These are phyloP conservation scores for Charaxes varanes DNA, from an alignment of 1,140 invertebrate species.

Conservation along the genomic window DNA sequence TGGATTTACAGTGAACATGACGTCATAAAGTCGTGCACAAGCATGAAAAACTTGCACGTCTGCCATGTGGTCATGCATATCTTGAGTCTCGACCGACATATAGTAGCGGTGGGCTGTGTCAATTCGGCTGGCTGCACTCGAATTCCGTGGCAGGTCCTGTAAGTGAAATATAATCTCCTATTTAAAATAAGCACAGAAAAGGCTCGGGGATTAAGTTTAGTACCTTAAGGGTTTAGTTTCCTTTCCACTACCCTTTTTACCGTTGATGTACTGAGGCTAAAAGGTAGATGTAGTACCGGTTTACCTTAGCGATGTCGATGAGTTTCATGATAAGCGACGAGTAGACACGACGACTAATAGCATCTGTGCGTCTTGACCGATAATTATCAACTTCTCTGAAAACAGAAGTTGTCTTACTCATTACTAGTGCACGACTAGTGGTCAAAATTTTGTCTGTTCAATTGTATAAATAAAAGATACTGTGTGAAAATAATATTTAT, in stretches of 20 bases:
- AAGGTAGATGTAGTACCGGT: no score
- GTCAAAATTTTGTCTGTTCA: no score
- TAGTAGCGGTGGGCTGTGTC: constrained; percentile 53
- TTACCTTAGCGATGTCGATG: constrained; percentile 59
- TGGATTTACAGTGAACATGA: constrained; percentile 48
- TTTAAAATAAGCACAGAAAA: no score
- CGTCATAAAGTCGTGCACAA: constrained; percentile 47
- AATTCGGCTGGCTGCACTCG: constrained; percentile 36
- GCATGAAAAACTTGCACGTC: constrained; percentile 60
- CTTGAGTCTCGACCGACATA: constrained; percentile 48
- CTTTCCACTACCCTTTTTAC: no score
- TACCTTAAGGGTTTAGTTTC: no score
- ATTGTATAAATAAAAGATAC: no score
- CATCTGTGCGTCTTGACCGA: constrained; percentile 47
- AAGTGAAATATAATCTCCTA: background rate
- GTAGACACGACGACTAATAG: constrained; percentile 57
- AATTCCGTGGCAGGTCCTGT: constrained; percentile 49
- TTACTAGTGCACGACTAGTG: no score
- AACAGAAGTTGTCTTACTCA: no score
- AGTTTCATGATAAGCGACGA: constrained; percentile 60
- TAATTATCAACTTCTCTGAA: constrained; percentile 62
- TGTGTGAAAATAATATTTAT: no score
- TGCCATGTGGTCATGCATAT: constrained; percentile 59
- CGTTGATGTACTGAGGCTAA: no score
- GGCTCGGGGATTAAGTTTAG: no score